These are phyloP conservation scores for Monodelphis domestica DNA, from an alignment of 2,797 vertebrate genomes.

Conservation along the genomic window DNA sequence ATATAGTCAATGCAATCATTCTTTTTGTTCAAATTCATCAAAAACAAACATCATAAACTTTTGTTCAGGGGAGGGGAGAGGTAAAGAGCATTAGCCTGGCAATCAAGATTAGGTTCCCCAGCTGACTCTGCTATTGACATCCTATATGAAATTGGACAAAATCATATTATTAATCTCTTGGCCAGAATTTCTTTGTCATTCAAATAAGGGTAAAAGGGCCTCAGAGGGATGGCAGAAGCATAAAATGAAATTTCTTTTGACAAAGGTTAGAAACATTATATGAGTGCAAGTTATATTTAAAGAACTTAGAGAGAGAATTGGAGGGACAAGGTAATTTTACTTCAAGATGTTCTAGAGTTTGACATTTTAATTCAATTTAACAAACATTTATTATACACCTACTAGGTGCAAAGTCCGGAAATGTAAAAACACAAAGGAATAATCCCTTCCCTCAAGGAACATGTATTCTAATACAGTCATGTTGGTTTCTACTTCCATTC, in stretches of 20 bases:
- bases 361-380: background rate
- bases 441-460: background rate
- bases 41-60: background rate
- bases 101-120: background rate
- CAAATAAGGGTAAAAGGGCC: conserved; percentile 11
- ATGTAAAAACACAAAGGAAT: background rate
- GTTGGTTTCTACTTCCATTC: background rate
- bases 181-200: conserved; percentile 13
- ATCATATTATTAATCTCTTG: background rate
- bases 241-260: conserved; percentile 7
- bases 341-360: background rate
- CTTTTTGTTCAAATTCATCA: background rate
- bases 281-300: background rate
- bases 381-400: background rate
- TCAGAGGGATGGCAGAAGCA: conserved; percentile 10
- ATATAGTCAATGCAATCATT: conserved; percentile 6
- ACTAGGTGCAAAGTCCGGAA: background rate
- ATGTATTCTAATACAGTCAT: background rate
- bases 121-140: conserved; percentile 15
- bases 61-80: background rate
- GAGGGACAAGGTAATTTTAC: background rate
- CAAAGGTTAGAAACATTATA: conserved; percentile 16
- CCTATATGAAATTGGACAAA: background rate
- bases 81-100: background rate
- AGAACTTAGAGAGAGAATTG: background rate